phyloP scores from a whole-genome alignment of 2,113 vertebrate genomes.

The Antennarius striatus region DNA sequence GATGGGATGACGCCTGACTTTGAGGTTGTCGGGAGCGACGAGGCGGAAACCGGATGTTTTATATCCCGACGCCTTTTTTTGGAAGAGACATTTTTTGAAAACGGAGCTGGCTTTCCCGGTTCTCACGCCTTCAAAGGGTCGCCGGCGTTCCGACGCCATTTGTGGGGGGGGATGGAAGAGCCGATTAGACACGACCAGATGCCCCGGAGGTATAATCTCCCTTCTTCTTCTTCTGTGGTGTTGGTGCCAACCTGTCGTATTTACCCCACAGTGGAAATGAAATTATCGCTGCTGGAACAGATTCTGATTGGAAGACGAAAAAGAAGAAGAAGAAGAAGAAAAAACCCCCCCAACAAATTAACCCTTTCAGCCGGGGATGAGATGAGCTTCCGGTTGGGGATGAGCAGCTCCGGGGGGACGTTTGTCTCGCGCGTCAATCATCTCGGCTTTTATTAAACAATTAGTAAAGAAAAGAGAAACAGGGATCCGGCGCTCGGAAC shows the following conservation, averaged over 20 bases:
- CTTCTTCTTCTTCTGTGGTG: conserved; percentile 32
- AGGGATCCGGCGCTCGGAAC: conserved; percentile 47
- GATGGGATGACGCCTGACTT: too few relatives aligned
- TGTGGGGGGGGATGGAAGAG: too few relatives aligned
- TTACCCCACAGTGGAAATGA: conserved; percentile 57
- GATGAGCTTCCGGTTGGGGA: conserved; percentile 15
- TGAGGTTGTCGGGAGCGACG: too few relatives aligned
- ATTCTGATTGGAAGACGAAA: conserved; percentile 29
- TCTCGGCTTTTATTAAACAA: conserved; percentile 85
- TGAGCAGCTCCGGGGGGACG: not conserved
- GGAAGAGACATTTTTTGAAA: too few relatives aligned
- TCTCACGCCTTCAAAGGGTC: too few relatives aligned
- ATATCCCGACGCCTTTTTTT: too few relatives aligned
- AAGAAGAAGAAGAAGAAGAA: not conserved
- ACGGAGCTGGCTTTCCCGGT: too few relatives aligned
- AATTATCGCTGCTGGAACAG: conserved; percentile 31
- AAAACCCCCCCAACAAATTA: not conserved
- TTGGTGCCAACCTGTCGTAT: conserved; percentile 20
- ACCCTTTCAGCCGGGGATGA: conserved; percentile 27
- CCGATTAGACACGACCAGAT: too few relatives aligned
- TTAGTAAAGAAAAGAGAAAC: conserved; percentile 78
- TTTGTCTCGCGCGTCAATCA: conserved; percentile 43
- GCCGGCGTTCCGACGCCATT: too few relatives aligned
- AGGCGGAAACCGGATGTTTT: too few relatives aligned
- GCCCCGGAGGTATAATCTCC: too few relatives aligned